Evolutionary conservation across 2,113 vertebrate species (phyloP).

Genomic region (Nothocercus nigrocapillus): DNA sequence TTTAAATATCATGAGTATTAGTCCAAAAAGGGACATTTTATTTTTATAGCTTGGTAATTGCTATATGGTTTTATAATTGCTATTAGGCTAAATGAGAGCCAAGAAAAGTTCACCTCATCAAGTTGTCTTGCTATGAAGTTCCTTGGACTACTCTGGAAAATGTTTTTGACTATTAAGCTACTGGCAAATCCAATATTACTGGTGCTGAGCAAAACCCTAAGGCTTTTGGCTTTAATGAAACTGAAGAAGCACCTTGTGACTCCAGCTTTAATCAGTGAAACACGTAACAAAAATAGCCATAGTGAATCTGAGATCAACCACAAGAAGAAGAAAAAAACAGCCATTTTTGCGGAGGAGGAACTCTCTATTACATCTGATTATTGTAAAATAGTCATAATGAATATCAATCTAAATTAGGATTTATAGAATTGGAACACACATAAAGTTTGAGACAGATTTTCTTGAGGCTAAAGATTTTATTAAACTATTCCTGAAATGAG

Average conservation of each 20-base stretch:
- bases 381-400: background rate
- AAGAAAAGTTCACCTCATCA: background rate
- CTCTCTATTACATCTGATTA: background rate
- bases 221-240: constrained; percentile 28
- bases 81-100: background rate
- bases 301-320: background rate
- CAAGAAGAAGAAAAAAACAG: background rate
- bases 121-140: background rate
- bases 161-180: constrained; percentile 5
- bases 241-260: background rate
- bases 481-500: background rate
- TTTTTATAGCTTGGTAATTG: constrained; percentile 24
- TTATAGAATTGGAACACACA: background rate
- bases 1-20: constrained; percentile 3
- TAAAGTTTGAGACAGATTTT: background rate
- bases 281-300: constrained; percentile 1
- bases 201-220: background rate
- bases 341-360: background rate
- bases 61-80: constrained; percentile 15
- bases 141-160: background rate
- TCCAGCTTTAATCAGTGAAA: constrained; percentile 8
- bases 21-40: background rate
- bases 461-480: background rate
- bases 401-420: background rate
- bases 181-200: background rate